Conservation (phyloP, 2,113 vertebrate genomes). For the Saccopteryx leptura region DNA sequence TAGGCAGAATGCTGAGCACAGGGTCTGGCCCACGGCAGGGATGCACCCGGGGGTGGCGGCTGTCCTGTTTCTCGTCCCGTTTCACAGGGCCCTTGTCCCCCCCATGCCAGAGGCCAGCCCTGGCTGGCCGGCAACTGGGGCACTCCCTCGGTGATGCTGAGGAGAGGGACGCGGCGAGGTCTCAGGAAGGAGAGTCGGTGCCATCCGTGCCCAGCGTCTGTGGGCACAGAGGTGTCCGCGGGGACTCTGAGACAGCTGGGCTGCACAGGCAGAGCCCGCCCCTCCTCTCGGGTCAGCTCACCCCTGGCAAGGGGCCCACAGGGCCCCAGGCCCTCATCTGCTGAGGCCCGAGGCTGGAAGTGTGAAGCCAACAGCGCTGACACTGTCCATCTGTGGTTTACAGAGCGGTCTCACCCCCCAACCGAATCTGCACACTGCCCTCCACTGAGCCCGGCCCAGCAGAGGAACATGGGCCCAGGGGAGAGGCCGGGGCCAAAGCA, state of each 20-base stretch:
- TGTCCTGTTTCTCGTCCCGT: background rate
- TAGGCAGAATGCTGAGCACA: accelerated
- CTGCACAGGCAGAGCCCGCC: background rate
- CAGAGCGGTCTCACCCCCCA: background rate
- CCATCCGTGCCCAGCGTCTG: background rate
- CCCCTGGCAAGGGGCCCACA: conserved; percentile 61
- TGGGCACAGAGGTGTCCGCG: background rate
- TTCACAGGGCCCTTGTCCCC: background rate
- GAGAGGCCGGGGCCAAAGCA: background rate
- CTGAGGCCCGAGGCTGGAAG: conserved; percentile 60
- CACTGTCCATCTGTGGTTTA: background rate
- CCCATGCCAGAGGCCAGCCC: background rate
- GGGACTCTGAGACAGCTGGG: conserved; percentile 56
- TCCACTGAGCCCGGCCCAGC: background rate
- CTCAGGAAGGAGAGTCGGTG: no score
- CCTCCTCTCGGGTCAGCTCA: background rate
- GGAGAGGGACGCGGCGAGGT: background rate
- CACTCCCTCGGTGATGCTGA: accelerated
- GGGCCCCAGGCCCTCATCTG: conserved; percentile 73
- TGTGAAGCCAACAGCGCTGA: background rate
- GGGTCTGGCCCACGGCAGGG: accelerated
- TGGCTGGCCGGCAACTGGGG: accelerated
- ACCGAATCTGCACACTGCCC: background rate
- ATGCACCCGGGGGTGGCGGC: background rate
- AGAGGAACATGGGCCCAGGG: background rate